These are phyloP conservation scores for Clarias gariepinus DNA, from an alignment of 2,113 vertebrate genomes.

Conservation along the genomic window DNA sequence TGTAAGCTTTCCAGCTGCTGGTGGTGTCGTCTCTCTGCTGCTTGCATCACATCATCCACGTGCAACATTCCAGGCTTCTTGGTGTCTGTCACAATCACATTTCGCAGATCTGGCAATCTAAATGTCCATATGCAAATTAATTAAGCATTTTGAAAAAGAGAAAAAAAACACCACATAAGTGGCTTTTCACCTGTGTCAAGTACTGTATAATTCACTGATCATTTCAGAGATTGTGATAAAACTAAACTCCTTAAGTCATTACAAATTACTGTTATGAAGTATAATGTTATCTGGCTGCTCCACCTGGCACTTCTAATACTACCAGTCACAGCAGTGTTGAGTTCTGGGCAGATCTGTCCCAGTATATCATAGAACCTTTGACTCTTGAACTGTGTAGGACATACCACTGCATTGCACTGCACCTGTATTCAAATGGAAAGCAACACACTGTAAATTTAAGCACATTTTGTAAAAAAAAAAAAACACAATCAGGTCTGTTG, in stretches of 20 bases:
- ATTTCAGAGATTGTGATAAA: background rate
- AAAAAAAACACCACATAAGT: background rate
- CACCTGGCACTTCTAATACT: constrained; percentile 84
- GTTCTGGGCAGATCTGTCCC: constrained; percentile 83
- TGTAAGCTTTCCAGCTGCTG: constrained; percentile 75
- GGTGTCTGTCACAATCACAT: constrained; percentile 77
- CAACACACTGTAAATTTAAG: background rate
- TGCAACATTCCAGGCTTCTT: constrained; percentile 80
- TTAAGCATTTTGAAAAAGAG: background rate
- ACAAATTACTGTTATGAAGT: background rate
- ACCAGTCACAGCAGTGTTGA: constrained; percentile 77
- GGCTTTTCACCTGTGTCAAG: too few relatives aligned
- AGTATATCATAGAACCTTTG: constrained; percentile 88
- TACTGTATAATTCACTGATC: background rate
- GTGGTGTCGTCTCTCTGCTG: constrained; percentile 69
- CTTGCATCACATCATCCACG: constrained; percentile 82
- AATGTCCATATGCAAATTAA: background rate
- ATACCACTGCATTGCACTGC: constrained; percentile 85
- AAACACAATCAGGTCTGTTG: background rate
- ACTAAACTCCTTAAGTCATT: background rate
- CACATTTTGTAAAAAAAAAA: background rate
- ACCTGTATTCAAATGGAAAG: constrained; percentile 70
- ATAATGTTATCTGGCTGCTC: background rate
- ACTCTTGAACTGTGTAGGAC: constrained; percentile 81
- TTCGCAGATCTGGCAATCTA: constrained; percentile 85